Conservation (phyloP, 35 echinoderm and acorn worm species). For the Ophioderma brevispina region DNA sequence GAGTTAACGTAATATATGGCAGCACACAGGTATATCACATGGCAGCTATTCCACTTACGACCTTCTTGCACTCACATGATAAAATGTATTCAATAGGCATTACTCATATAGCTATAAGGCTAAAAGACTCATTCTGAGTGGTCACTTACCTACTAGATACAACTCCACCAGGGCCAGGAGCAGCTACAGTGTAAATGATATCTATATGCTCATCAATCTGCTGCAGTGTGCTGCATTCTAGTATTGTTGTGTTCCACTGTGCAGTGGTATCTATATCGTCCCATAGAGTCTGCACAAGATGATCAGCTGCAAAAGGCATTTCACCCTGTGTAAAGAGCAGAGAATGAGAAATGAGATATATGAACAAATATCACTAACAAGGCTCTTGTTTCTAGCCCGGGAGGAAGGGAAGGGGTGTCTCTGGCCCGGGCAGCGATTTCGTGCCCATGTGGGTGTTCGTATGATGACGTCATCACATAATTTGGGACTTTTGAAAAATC, state of each 20-base stretch:
- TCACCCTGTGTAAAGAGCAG: constrained; percentile 64
- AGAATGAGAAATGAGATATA: too few species aligned
- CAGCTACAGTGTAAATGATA: constrained; percentile 55
- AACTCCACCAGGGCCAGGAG: constrained; percentile 49
- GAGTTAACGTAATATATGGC: too few species aligned
- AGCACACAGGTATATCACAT: too few species aligned
- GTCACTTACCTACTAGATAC: constrained; percentile 67
- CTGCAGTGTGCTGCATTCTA: constrained; percentile 50
- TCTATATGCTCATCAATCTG: constrained; percentile 63
- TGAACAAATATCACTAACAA: too few species aligned
- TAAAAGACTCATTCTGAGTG: not conserved
- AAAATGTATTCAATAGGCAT: not conserved
- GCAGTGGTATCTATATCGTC: constrained; percentile 51
- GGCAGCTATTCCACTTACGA: too few species aligned
- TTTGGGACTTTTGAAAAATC: too few species aligned
- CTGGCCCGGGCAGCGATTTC: too few species aligned
- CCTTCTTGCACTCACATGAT: too few species aligned
- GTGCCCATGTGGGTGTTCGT: too few species aligned
- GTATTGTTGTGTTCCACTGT: constrained; percentile 62
- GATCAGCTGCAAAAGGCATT: constrained; percentile 48
- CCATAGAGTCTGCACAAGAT: constrained; percentile 56
- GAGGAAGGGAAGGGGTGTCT: too few species aligned
- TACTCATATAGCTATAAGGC: not conserved
- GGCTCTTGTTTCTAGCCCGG: too few species aligned
- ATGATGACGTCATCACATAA: too few species aligned